Base-by-base conservation (phyloP, 2,797 vertebrate species). In the Melanotaenia pygmaea region DNA sequence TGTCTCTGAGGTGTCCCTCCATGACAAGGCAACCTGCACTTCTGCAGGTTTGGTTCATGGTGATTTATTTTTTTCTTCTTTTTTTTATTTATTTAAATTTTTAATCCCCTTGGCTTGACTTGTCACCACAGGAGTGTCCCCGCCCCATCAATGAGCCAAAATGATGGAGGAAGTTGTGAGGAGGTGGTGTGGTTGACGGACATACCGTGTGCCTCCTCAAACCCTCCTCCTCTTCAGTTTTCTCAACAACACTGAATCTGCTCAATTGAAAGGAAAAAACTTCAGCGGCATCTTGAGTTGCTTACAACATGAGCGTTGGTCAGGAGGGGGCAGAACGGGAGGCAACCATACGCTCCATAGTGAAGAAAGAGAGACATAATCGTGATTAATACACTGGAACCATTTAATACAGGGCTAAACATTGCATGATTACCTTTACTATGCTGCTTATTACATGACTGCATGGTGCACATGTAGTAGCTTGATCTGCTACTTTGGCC, bases 351-450 rank as follows among this genome's bases (percentile, higher is more conserved):
- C 64, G 70, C 76, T 53, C 53, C 77, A 72, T 67, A 69, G 74
- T 67, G 63, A 72, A 79, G 63, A 86, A 61, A 65, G 81, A 65
- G 67, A 81, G 79, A 87, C 82, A 77, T 77, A 83, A 86, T 88
- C 71, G 84, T 84, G 86, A 88, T 84, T 84, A 87, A 88, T 85
- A 90, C 83, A 88, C 77, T 57, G 85, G 86, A 82, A 89, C 80
- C 88, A 86, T 86, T 83, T 47, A 84, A 87, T 88, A 89, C 84
- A 88, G 78, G 81, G 76, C 75, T 43, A 71, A 81, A 88, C 74
- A 81, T 56, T 18, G 73, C 65, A 56, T 88, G 86, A 68, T 76
- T 85, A 82, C 82, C 82, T 61, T 80, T 76, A 70, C 77, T 80
- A 77, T 88, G 67, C 64, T 69, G 72, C 84, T 90, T 85, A 81